These are phyloP conservation scores for Lemur catta DNA, from an alignment of 2,797 vertebrate genomes.

Conservation along the genomic window DNA sequence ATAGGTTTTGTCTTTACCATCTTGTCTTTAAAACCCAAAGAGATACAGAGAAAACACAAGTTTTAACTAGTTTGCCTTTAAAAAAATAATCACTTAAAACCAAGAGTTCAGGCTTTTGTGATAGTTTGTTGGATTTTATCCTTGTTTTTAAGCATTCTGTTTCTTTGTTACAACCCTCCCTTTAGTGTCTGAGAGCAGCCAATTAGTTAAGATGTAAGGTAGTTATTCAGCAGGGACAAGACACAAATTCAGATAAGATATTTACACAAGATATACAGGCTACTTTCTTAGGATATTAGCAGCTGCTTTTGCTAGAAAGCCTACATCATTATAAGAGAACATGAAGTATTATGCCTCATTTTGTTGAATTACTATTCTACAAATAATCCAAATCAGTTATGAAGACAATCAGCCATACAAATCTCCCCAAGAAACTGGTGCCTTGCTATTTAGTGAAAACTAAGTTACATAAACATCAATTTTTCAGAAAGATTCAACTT, in stretches of 20 bases:
- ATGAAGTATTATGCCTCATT: neutral
- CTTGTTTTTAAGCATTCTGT: neutral
- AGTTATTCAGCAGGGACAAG: constrained; percentile 17
- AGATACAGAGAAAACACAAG: neutral
- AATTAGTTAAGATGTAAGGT: constrained; percentile 17
- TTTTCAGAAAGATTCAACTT: neutral
- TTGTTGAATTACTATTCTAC: neutral
- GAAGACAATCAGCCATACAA: neutral
- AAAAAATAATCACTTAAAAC: neutral
- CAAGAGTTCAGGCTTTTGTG: neutral
- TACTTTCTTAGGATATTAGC: neutral
- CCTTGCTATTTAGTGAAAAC: neutral
- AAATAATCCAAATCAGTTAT: neutral
- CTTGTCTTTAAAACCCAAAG: neutral
- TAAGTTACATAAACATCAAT: neutral
- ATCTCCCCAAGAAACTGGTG: neutral
- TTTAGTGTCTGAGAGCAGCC: neutral
- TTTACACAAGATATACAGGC: neutral
- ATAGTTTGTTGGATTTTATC: neutral
- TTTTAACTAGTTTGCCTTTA: neutral
- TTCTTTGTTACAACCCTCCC: neutral
- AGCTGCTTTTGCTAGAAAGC: neutral
- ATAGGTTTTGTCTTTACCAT: neutral
- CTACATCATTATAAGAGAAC: neutral
- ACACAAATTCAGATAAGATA: constrained; percentile 19